Evolutionary conservation across 2,113 vertebrate genomes (phyloP).

Genomic region (Psephotus haematonotus): DNA sequence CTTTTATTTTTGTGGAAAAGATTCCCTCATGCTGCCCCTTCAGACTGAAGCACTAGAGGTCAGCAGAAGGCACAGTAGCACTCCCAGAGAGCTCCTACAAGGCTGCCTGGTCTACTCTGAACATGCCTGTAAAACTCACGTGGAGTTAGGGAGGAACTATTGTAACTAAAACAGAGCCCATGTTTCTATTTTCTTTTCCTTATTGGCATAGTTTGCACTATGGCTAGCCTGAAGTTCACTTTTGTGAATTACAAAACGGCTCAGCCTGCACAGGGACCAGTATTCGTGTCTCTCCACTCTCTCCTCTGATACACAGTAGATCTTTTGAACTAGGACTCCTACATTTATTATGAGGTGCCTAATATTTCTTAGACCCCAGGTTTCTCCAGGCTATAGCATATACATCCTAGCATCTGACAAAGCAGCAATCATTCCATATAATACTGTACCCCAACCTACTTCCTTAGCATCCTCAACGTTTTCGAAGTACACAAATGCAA

Average conservation of each 20-base stretch:
- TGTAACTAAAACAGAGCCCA: background rate
- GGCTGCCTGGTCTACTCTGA: background rate
- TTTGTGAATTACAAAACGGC: background rate
- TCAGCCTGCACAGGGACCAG: background rate
- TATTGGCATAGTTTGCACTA: background rate
- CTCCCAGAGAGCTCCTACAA: background rate
- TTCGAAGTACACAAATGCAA: conserved; percentile 96
- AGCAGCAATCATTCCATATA: background rate
- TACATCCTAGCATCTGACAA: background rate
- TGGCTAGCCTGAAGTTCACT: background rate
- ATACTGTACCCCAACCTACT: conserved; percentile 66
- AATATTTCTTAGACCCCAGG: fast-evolving
- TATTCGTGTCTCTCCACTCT: background rate
- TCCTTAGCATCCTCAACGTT: conserved; percentile 91
- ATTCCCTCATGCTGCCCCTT: fast-evolving
- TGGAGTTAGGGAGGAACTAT: background rate
- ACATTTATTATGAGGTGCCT: background rate
- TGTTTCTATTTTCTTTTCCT: background rate
- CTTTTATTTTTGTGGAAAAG: background rate
- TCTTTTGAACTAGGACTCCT: background rate
- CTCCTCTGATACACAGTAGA: background rate
- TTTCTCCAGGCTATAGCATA: background rate
- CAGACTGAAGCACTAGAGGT: background rate
- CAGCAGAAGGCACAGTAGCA: background rate
- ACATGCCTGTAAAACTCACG: background rate